Evolutionary conservation across 2,797 vertebrate genomes (phyloP).

Genomic region (Limosa lapponica): DNA sequence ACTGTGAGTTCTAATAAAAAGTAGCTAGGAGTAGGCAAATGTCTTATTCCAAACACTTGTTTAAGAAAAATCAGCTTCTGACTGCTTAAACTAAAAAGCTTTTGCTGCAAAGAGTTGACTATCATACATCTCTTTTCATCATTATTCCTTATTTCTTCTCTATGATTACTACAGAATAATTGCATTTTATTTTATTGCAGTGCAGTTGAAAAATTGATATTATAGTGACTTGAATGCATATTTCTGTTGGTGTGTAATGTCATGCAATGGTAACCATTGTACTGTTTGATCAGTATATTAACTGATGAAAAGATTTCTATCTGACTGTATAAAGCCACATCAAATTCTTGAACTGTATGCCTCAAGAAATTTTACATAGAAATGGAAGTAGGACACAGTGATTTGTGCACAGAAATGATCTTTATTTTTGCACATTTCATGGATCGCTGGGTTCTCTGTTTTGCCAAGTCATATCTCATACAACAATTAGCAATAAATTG

Average conservation of each 20-base stretch:
- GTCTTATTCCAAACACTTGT: not conserved
- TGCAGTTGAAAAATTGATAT: not conserved
- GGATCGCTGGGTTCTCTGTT: conserved; percentile 25
- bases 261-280: not conserved
- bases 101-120: not conserved
- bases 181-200: not conserved
- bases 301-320: not conserved
- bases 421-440: conserved; percentile 44
- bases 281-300: not conserved
- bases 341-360: not conserved
- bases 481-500: conserved; percentile 11
- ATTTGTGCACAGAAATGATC: not conserved
- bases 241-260: not conserved
- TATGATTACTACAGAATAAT: not conserved
- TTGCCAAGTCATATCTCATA: conserved; percentile 22
- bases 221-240: not conserved
- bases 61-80: not conserved
- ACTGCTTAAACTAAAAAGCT: not conserved
- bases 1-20: not conserved
- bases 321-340: not conserved
- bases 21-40: not conserved
- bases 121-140: not conserved
- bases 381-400: conserved; percentile 7
- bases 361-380: not conserved
- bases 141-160: not conserved